Base-by-base conservation (phyloP, 1,140 invertebrate species). In the Akabosia matsudoensis region DNA sequence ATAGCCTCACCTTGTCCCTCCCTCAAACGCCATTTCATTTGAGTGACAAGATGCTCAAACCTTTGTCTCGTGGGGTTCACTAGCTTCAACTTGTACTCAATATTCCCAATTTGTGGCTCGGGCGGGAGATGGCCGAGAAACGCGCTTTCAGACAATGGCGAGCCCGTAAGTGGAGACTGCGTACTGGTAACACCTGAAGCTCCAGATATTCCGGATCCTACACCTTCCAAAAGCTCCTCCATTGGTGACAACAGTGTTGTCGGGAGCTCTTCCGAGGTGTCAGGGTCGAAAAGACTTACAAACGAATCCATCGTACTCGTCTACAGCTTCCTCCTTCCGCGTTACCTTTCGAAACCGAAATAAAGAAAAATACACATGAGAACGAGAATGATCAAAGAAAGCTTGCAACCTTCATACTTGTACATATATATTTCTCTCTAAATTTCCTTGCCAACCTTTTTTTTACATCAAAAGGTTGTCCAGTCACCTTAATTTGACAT, bases 1-100 rank as follows among this genome's bases (percentile, higher is more conserved):
- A 98, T 94, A 0, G 96, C 96, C 85, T 96, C 94, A 4, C 97
- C 97, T 74, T 93, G 91, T 16, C 94, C 94, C 82, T 95, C 93
- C 0, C 92, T 88, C 10, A 95, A 86, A 16, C 93, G 87, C 94
- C 94, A 96, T 87, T 95, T 95, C 88, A 96, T 90, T 88, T 96
- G 94, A 0, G 94, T 95, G 0, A 96, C 93, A 33, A 96, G 85
- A 85, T 95, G 93, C 85, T 96, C 92, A 83, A 96, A 95, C 67
- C 93, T 87, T 81, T 92, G 90, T 84, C 90, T 91, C 13, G 92
- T 92, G 0, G 93, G 92, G 85, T 91, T 92, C 1, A 95, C 90
- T 74, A 95, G 85, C 83, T 96, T 96, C 64, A 97, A 84, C 86
- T 97, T 97, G 84, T 97, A 97, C 85, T 97, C 95, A 33, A 97